Conservation (phyloP, 2,888 invertebrate species). For the Scaptomyza cyrtandrae region DNA sequence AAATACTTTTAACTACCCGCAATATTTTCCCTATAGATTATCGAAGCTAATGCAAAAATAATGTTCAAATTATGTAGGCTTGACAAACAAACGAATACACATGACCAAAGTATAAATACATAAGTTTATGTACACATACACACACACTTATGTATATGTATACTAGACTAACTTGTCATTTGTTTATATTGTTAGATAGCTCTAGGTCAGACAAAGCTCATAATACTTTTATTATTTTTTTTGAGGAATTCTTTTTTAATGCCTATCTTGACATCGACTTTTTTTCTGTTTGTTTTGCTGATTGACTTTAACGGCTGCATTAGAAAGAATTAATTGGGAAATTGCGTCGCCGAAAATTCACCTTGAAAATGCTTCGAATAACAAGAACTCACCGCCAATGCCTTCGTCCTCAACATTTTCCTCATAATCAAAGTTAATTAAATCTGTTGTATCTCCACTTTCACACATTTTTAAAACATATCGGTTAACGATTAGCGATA, state of each 20-base stretch:
- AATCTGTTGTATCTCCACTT: constrained; percentile 10
- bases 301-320: constrained; percentile 42
- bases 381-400: constrained; percentile 64
- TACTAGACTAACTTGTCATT: constrained; percentile 16
- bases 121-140: neutral
- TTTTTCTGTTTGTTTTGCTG: constrained; percentile 31
- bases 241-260: constrained; percentile 31
- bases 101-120: constrained; percentile 3
- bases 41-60: constrained; percentile 40
- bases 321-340: constrained; percentile 18
- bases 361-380: constrained; percentile 1
- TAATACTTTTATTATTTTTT: constrained; percentile 10
- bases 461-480: constrained; percentile 47
- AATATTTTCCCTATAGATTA: constrained; percentile 25
- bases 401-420: constrained; percentile 68
- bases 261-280: constrained; percentile 13
- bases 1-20: neutral
- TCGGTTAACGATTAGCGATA: constrained; percentile 14
- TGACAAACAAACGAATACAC: constrained; percentile 7
- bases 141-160: neutral
- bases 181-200: constrained; percentile 48
- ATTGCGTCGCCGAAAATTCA: constrained; percentile 38
- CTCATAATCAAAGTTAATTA: constrained; percentile 48
- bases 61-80: constrained; percentile 33
- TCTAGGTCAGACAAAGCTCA: constrained; percentile 65